Conservation (phyloP, 2,888 invertebrate species). For the Dolichomitus sp. region DNA sequence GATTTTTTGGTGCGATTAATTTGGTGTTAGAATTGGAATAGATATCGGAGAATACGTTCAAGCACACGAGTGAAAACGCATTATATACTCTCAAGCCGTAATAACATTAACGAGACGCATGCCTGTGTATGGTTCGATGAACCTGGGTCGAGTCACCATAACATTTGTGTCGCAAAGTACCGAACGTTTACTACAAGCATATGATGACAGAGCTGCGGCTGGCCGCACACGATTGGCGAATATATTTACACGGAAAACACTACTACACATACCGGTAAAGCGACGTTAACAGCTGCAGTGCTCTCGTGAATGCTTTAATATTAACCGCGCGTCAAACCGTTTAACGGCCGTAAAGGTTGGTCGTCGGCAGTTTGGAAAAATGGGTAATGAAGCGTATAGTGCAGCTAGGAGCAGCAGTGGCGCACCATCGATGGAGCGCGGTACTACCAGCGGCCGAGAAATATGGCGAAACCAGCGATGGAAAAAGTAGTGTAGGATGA, state of each 20-base stretch:
- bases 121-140: not conserved
- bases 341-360: constrained; percentile 27
- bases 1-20: constrained; percentile 49
- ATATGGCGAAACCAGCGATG: constrained; percentile 40
- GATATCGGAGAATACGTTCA: not conserved
- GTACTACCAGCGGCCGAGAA: constrained; percentile 11
- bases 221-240: constrained; percentile 17
- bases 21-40: too few species aligned
- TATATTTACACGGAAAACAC: constrained; percentile 17
- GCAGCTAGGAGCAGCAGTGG: constrained; percentile 46
- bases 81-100: not conserved
- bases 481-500: not conserved
- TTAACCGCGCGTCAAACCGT: constrained; percentile 42
- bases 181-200: constrained; percentile 9
- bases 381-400: constrained; percentile 68
- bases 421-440: not conserved
- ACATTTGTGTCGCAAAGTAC: constrained; percentile 24
- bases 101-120: not conserved
- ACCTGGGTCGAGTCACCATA: not conserved
- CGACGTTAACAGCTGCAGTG: constrained; percentile 13
- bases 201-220: constrained; percentile 1
- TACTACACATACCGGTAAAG: not conserved
- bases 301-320: constrained; percentile 38
- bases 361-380: constrained; percentile 27
- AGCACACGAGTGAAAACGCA: not conserved